Conservation (phyloP, 2,113 vertebrate genomes). For the Galemys pyrenaicus region DNA sequence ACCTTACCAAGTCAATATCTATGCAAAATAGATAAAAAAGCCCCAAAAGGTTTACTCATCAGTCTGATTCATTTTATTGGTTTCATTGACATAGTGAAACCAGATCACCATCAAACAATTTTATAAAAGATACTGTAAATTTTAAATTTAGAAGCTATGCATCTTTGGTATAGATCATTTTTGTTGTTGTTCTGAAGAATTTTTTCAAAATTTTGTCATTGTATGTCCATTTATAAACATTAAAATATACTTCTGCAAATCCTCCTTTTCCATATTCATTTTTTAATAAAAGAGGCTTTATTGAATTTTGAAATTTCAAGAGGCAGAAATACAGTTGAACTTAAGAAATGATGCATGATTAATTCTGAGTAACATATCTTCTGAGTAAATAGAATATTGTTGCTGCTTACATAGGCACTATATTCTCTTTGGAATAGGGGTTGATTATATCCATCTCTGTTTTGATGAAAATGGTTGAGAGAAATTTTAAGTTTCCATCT, state of each 20-base stretch:
- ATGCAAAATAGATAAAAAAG: conserved; percentile 45
- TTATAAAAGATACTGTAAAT: background rate
- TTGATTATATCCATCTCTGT: background rate
- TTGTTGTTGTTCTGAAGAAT: background rate
- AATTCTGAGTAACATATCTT: background rate
- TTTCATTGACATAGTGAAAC: background rate
- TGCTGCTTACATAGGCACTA: background rate
- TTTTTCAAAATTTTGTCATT: background rate
- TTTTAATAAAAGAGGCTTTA: background rate
- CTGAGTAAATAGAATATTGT: background rate
- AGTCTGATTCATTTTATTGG: background rate
- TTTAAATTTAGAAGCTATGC: conserved; percentile 27
- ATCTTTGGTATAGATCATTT: background rate
- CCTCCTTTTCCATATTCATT: background rate
- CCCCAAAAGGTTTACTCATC: background rate
- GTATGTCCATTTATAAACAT: background rate
- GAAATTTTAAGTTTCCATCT: background rate
- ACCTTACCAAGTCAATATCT: background rate
- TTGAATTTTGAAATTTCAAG: conserved; percentile 7
- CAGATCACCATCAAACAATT: background rate
- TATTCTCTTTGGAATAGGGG: background rate
- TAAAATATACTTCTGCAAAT: background rate
- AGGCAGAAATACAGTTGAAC: background rate
- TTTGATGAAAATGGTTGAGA: background rate
- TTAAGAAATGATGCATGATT: background rate